These are phyloP conservation scores for Lonchura striata DNA, from an alignment of 2,113 vertebrate genomes.

Conservation along the genomic window DNA sequence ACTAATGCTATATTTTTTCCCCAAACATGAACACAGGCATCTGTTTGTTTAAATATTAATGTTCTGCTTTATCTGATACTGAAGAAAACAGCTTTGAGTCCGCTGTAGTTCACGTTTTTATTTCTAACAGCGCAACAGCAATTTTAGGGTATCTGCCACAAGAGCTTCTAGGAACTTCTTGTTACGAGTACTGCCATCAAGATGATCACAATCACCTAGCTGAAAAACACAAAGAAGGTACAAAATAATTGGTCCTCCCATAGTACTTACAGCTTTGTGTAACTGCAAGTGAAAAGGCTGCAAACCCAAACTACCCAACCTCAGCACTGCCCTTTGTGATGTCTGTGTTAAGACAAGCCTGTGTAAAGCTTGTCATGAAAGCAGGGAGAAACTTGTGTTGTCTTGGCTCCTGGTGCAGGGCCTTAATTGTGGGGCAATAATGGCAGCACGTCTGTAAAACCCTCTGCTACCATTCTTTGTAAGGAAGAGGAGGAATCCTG, in stretches of 20 bases:
- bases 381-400: neutral
- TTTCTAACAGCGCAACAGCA: constrained; percentile 81
- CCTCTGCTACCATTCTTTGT: neutral
- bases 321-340: neutral
- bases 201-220: constrained; percentile 88
- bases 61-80: neutral
- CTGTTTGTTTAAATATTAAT: neutral
- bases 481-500: neutral
- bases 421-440: neutral
- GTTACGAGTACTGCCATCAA: constrained; percentile 93
- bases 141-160: constrained; percentile 91
- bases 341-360: neutral
- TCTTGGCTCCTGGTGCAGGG: neutral
- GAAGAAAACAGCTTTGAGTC: neutral
- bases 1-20: neutral
- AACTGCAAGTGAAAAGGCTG: neutral
- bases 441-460: neutral
- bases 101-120: neutral
- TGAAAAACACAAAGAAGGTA: constrained; percentile 90
- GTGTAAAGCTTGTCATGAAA: neutral
- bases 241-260: neutral
- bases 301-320: neutral
- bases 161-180: constrained; percentile 90
- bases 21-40: neutral
- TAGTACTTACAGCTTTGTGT: neutral